Conservation (phyloP, 2,113 vertebrate species). For the Tyrannus savana region DNA sequence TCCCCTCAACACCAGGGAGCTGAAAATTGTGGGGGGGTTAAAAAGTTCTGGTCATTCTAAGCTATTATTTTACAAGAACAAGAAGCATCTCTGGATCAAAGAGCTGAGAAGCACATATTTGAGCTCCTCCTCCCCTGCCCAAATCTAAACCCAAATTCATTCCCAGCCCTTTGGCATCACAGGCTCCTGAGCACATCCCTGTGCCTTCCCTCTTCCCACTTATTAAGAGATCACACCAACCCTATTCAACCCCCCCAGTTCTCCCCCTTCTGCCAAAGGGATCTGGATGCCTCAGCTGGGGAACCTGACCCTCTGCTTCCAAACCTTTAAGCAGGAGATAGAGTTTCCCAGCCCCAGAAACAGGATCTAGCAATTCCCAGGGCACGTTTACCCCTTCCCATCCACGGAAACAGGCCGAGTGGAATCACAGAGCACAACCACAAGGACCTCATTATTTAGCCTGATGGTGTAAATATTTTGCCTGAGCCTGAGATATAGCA, state of each 20-base stretch:
- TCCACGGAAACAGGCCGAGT: neutral
- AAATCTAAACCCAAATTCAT: neutral
- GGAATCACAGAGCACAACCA: neutral
- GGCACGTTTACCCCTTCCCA: rapidly evolving
- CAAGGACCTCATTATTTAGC: neutral
- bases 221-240: neutral
- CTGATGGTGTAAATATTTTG: slow-evolving; percentile 45
- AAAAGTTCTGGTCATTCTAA: neutral
- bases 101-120: neutral
- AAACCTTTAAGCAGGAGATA: neutral
- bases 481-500: neutral
- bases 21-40: neutral
- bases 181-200: neutral
- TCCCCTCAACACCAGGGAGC: neutral
- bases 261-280: neutral
- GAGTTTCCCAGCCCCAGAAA: neutral
- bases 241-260: neutral
- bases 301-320: neutral
- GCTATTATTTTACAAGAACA: neutral
- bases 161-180: neutral
- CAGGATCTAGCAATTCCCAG: neutral
- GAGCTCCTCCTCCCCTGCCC: neutral
- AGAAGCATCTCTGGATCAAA: neutral
- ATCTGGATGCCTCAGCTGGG: neutral
- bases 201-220: neutral